Evolutionary conservation across 2,888 invertebrate species (phyloP), one percentile per base, ranked within the genome.

Genomic region (Polyploca ridens): DNA sequence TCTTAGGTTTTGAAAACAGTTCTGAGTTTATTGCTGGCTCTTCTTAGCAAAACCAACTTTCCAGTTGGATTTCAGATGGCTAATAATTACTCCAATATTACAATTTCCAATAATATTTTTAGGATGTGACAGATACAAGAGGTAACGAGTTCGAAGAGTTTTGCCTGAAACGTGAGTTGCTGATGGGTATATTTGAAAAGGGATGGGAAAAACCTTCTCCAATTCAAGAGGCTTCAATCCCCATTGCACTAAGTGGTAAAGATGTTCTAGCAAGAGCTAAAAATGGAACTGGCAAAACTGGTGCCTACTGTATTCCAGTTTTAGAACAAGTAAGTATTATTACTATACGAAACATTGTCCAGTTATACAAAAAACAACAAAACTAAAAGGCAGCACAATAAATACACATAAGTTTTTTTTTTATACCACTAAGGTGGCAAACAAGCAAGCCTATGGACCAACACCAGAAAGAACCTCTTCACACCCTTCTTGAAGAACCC

Each of bases 171-270:
- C 96, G 99, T 81, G 98, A 99, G 94, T 95, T 99, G 82, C 95
- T 99, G 80, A 99, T 99, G 99, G 99, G 99, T 76, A 99, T 99
- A 87, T 99, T 99, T 91, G 99, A 99, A 92, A 99, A 99, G 94
- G 99, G 99, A 69, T 99, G 98, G 99, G 99, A 99, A 90, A 98
- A 98, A 93, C 99, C 99, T 65, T 99, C 99, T 70, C 99, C 99
- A 41, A 99, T 99, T 94, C 99, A 99, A 95, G 99, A 99, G 95
- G 98, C 98, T 84, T 98, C 99, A 88, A 99, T 99, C 94, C 99
- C 99, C 70, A 98, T 99, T 85, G 99, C 99, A 74, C 96, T 99
- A 79, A 97, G 98, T 84, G 99, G 99, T 83, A 97, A 99, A 94
- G 99, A 99, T 94, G 97, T 99, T 80, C 96, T 99, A 84, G 99